phyloP scores from a whole-genome alignment of 1,140 invertebrate species.

The Carcinoscorpius rotundicauda region DNA sequence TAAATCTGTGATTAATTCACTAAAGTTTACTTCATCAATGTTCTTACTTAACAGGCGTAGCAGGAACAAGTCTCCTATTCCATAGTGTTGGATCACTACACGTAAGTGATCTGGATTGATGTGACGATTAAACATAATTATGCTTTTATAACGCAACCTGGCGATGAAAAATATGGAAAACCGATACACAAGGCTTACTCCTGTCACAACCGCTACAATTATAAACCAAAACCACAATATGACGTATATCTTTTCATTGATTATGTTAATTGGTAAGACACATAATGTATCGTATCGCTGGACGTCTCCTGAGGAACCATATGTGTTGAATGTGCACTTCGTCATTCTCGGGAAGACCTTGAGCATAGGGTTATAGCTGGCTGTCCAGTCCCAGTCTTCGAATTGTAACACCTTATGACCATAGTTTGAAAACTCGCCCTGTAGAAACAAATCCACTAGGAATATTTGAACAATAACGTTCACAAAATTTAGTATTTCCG shows the following conservation, averaged over 20 bases:
- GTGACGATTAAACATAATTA: constrained; percentile 24
- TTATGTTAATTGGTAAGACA: constrained; percentile 37
- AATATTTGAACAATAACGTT: constrained; percentile 32
- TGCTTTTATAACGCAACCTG: constrained; percentile 18
- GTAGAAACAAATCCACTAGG: constrained; percentile 33
- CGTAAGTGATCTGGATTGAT: constrained; percentile 54
- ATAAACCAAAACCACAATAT: constrained; percentile 28
- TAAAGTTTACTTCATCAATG: neutral
- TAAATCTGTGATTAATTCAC: neutral
- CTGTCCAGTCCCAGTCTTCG: constrained; percentile 48
- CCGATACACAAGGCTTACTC: constrained; percentile 25
- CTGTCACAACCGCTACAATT: constrained; percentile 23
- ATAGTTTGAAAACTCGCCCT: constrained; percentile 33
- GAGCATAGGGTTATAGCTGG: constrained; percentile 25
- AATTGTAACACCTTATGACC: constrained; percentile 57
- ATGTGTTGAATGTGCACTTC: constrained; percentile 25
- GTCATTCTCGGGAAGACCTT: constrained; percentile 26
- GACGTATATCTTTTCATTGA: constrained; percentile 38
- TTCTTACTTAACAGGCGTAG: constrained; percentile 10
- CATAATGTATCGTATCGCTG: constrained; percentile 33
- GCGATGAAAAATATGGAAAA: constrained; percentile 40
- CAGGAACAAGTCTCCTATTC: constrained; percentile 25
- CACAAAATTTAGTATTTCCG: constrained; percentile 23
- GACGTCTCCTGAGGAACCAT: constrained; percentile 29
- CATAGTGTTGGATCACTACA: constrained; percentile 38